Percentiles rank a stretch among this genome's conserved stretches.
phyloP scores from a whole-genome alignment of 2,113 vertebrate genomes.

The Prionailurus viverrinus region DNA sequence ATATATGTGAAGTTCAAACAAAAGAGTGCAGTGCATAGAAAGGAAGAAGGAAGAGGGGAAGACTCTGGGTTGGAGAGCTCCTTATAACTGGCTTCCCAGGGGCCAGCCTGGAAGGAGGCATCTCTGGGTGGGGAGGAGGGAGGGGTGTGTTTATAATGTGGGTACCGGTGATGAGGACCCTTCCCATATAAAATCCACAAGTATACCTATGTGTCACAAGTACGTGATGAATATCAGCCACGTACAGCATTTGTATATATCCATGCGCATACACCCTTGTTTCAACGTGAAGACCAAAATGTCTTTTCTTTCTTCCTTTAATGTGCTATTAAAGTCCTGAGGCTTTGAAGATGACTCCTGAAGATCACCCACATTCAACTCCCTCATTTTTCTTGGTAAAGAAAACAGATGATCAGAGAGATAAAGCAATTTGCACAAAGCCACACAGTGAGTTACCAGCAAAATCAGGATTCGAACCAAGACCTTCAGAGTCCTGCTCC shows the following conservation, averaged over 20 bases:
- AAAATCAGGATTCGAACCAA: neutral
- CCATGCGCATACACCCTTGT: neutral
- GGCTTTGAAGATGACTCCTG: neutral
- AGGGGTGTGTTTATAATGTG: neutral
- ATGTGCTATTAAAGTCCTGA: neutral
- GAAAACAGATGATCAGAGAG: conserved; percentile 1
- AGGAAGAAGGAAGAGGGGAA: neutral
- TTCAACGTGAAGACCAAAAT: neutral
- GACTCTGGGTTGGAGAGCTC: neutral
- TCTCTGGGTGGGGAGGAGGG: neutral
- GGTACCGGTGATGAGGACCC: neutral
- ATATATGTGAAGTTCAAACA: neutral
- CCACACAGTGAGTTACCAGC: neutral
- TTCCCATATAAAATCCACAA: neutral
- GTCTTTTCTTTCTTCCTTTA: neutral
- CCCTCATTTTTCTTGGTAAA: conserved; percentile 8
- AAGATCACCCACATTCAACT: neutral
- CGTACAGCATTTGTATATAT: neutral
- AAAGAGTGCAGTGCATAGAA: neutral
- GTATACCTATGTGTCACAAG: neutral
- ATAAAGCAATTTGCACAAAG: conserved; percentile 9
- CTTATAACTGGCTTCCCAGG: neutral
- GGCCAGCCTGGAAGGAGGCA: neutral
- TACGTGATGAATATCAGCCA: neutral
- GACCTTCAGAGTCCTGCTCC: neutral